These are phyloP conservation scores for Sibirionetta formosa DNA, from an alignment of 2,797 vertebrate genomes.

Conservation along the genomic window DNA sequence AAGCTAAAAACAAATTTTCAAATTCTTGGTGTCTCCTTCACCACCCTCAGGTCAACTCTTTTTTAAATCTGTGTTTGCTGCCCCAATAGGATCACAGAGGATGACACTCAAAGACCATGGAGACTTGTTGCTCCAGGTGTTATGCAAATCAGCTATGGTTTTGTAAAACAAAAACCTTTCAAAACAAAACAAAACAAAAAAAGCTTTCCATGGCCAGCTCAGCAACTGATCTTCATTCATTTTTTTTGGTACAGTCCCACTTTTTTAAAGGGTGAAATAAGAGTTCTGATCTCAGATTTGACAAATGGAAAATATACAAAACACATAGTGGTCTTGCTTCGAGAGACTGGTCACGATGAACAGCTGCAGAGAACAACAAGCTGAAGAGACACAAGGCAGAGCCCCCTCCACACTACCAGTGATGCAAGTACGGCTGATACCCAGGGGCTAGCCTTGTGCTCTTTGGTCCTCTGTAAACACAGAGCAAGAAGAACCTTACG, in stretches of 20 bases:
- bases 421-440: neutral
- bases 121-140: neutral
- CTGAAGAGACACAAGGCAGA: neutral
- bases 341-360: fast-evolving
- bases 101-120: neutral
- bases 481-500: neutral
- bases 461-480: neutral
- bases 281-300: neutral
- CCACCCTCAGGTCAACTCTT: neutral
- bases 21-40: neutral
- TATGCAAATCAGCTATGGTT: neutral
- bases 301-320: neutral
- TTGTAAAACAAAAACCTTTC: neutral
- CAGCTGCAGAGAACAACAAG: neutral
- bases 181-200: too few relatives aligned
- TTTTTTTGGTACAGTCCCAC: neutral
- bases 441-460: fast-evolving
- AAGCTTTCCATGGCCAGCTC: neutral
- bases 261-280: neutral
- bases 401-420: fast-evolving
- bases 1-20: neutral
- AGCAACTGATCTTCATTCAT: neutral
- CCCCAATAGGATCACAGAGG: neutral
- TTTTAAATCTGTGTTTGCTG: neutral
- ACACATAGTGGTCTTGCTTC: neutral